Base-by-base conservation (phyloP, 1,140 invertebrate genomes). In the Pentalonia nigronervosa region DNA sequence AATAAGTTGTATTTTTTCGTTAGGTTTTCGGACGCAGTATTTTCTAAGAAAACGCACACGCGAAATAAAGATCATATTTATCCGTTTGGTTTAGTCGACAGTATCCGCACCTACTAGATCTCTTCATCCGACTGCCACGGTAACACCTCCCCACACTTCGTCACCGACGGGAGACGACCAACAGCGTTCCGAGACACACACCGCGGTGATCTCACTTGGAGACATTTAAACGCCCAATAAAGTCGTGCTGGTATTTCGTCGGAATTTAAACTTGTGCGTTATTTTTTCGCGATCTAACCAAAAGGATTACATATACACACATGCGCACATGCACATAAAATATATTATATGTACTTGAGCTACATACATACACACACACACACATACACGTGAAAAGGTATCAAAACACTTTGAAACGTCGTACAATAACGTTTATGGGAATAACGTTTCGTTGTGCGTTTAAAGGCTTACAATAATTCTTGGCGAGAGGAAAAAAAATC, bases 381-480 rank as follows among this genome's bases (percentile, higher is more conserved):
- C 8, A 41, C 25, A 84, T 20, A 41, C 23, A 25, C 11, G 86
- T 2, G 87, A 36, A 53, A 89, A 53, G 21, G 87, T 90, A 90
- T 90, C 88, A 34, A 48, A 90, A 53, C 88, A 41, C 88, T 90
- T 90, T 90, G 88, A 67, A 45, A 90, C 53, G 89, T 90, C 89
- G 56, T 67, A 67, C 87, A 50, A 53, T 89, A 89, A 89, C 48
- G 50, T 89, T 89, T 90, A 60, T 60, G 56, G 23, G 36, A 45
- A 67, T 89, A 67, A 17, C 89, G 89, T 89, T 89, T 89, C 88
- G 89, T 67, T 56, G 89, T 45, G 89, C 89, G 56, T 90, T 90
- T 90, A 90, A 90, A 67, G 53, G 89, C 89, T 67, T 45, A 90
- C 89, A 60, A 90, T 45, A 45, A 67, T 90, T 90, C 89, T 90